Percentiles rank a stretch among this genome's conserved stretches.
Conservation (phyloP, 2,113 vertebrate genomes). For the Ahaetulla prasina region DNA sequence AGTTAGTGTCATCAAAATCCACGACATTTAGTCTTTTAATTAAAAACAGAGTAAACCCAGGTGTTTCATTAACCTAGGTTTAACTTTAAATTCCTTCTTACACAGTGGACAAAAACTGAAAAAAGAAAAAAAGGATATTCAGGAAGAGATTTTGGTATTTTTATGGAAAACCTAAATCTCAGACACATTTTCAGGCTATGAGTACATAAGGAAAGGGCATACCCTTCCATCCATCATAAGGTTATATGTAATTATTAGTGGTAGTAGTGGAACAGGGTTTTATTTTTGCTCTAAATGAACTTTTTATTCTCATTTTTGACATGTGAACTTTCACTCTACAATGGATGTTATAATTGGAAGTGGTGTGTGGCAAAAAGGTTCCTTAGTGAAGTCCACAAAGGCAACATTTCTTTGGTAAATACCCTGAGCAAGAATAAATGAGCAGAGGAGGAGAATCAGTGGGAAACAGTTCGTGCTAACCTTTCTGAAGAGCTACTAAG, state of each 20-base stretch:
- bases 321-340: not conserved
- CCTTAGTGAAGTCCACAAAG: not conserved
- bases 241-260: rapidly evolving
- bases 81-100: not conserved
- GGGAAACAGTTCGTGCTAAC: slow-evolving; percentile 15
- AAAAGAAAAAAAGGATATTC: not conserved
- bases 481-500: not conserved
- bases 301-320: slow-evolving; percentile 21
- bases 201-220: not conserved
- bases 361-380: not conserved
- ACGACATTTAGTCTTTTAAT: not conserved
- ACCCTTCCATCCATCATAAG: not conserved
- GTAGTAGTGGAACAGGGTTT: not conserved
- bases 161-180: not conserved
- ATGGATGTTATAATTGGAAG: slow-evolving; percentile 9
- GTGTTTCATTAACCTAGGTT: not conserved
- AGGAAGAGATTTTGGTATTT: not conserved
- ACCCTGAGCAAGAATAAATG: not conserved
- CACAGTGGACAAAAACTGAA: not conserved
- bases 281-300: not conserved
- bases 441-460: not conserved
- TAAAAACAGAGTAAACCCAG: not conserved
- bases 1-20: not conserved
- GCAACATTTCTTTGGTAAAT: not conserved
- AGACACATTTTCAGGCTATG: not conserved